These are phyloP conservation scores for Acropora yongei DNA, from an alignment of 64 coral and sea anemone genomes.

Conservation along the genomic window DNA sequence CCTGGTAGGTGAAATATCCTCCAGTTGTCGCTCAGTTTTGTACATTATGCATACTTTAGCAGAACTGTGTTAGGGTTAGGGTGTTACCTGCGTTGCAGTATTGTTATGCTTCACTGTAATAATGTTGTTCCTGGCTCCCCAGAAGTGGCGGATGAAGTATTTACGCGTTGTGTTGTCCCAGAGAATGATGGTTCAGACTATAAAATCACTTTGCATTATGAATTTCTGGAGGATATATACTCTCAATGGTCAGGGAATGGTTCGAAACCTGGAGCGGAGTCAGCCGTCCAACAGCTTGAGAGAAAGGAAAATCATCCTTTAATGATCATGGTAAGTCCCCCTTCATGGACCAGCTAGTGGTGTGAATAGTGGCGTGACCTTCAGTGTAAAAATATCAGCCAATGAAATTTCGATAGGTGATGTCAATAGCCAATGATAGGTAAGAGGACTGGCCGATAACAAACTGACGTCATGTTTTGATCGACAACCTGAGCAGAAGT, in stretches of 20 bases:
- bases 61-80: too few species aligned
- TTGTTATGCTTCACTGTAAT: too few species aligned
- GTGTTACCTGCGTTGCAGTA: too few species aligned
- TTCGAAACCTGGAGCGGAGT: background rate
- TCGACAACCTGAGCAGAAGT: too few species aligned
- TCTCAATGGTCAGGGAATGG: constrained; percentile 58
- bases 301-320: constrained; percentile 86
- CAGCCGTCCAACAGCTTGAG: constrained; percentile 63
- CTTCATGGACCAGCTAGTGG: background rate
- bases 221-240: constrained; percentile 94
- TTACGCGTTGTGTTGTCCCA: constrained; percentile 84
- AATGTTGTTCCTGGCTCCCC: background rate
- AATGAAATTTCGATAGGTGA: too few species aligned
- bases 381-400: too few species aligned
- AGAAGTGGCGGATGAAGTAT: constrained; percentile 89
- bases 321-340: constrained; percentile 85
- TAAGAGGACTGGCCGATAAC: too few species aligned
- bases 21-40: too few species aligned
- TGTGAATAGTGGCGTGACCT: too few species aligned
- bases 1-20: constrained; percentile 50
- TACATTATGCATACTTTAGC: too few species aligned
- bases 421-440: too few species aligned
- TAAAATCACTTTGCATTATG: constrained; percentile 72
- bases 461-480: too few species aligned
- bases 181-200: constrained; percentile 77